These are phyloP conservation scores for Hyperoplus immaculatus DNA, from an alignment of 2,797 vertebrate genomes.

Conservation along the genomic window DNA sequence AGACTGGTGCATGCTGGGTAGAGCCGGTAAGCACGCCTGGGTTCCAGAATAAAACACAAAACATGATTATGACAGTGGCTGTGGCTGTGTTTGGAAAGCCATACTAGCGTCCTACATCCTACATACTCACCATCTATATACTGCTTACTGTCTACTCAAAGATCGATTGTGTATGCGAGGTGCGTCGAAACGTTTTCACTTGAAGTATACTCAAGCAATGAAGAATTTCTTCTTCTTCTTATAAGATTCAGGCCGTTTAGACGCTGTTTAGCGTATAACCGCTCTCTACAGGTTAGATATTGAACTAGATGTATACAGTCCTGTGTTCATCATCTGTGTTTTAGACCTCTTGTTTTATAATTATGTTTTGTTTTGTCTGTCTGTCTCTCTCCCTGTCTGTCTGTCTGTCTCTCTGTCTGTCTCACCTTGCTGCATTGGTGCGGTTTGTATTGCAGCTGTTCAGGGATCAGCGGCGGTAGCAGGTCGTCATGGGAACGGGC, in stretches of 20 bases:
- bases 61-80: neutral
- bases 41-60: neutral
- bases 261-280: too few species aligned
- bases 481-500: constrained; percentile 60
- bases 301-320: too few species aligned
- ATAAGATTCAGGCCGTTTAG: too few species aligned
- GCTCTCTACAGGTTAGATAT: too few species aligned
- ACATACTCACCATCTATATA: too few species aligned
- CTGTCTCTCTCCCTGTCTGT: neutral
- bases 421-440: constrained; percentile 82
- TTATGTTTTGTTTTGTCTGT: neutral
- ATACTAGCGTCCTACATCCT: too few species aligned
- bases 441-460: constrained; percentile 52
- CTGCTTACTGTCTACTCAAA: too few species aligned
- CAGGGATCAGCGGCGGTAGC: constrained; percentile 42
- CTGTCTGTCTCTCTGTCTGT: neutral
- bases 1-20: constrained; percentile 73
- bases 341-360: neutral
- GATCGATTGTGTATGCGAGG: too few species aligned
- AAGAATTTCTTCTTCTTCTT: too few species aligned
- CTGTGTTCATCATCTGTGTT: too few species aligned
- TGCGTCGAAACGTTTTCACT: too few species aligned
- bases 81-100: neutral
- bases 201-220: too few species aligned
- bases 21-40: constrained; percentile 57